These are phyloP conservation scores for Smithornis capensis DNA, from an alignment of 2,113 vertebrate genomes.

Conservation along the genomic window DNA sequence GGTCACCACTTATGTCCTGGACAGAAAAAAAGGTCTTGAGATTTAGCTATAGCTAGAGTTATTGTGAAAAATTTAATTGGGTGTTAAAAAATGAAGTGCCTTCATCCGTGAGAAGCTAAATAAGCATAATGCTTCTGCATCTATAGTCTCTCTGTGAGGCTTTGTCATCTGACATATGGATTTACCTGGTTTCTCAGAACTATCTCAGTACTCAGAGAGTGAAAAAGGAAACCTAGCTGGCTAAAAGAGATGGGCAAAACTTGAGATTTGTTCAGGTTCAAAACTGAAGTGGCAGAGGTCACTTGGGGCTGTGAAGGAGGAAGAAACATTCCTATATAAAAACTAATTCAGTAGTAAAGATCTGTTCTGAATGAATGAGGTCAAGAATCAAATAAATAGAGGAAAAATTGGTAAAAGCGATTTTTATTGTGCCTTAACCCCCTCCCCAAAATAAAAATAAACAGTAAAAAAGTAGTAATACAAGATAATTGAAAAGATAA, in stretches of 20 bases:
- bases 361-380: background rate
- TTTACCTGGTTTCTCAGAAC: background rate
- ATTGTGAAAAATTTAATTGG: background rate
- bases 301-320: background rate
- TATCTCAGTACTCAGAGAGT: background rate
- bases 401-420: accelerated
- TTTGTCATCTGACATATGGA: background rate
- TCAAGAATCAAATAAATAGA: background rate
- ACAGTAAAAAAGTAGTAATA: background rate
- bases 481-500: background rate
- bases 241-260: background rate
- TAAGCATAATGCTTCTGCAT: background rate
- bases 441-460: background rate
- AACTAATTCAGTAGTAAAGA: background rate
- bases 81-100: background rate
- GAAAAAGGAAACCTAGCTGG: background rate
- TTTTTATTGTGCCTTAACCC: background rate
- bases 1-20: background rate
- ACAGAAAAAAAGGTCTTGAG: background rate
- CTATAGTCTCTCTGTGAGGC: accelerated
- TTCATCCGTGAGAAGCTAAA: background rate
- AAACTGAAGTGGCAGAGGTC: background rate
- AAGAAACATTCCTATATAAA: background rate
- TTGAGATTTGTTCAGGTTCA: background rate
- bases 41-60: background rate